phyloP scores from a whole-genome alignment of 2,797 vertebrate genomes.

The Mionectes olivaceus region DNA sequence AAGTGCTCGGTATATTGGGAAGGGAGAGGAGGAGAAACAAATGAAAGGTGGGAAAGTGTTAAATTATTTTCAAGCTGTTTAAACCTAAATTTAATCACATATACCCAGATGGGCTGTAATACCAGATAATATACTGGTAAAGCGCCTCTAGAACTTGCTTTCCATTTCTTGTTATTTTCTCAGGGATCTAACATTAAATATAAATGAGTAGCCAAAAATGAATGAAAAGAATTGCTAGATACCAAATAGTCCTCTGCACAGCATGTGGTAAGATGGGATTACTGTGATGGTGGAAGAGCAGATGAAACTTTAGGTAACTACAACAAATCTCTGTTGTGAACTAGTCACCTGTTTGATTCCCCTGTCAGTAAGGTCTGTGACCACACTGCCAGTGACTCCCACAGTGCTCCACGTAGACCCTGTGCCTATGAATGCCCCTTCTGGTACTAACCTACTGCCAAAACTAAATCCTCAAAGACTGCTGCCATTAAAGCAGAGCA shows the following conservation, averaged over 20 bases:
- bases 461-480: not conserved
- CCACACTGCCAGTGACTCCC: fast-evolving
- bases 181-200: not conserved
- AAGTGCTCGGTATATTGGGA: not conserved
- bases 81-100: not conserved
- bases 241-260: not conserved
- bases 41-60: not conserved
- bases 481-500: not conserved
- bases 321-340: not conserved
- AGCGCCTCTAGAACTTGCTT: not conserved
- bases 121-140: not conserved
- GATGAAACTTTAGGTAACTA: not conserved
- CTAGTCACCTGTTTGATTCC: fast-evolving
- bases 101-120: not conserved
- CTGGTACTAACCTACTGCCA: not conserved
- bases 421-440: not conserved
- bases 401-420: not conserved
- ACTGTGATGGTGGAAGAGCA: not conserved
- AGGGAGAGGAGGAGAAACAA: not conserved
- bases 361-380: not conserved
- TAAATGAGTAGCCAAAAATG: not conserved
- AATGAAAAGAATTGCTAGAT: not conserved
- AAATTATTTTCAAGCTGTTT: slow-evolving; percentile 15
- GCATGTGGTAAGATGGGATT: not conserved
- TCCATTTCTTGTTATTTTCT: not conserved